phyloP scores from a whole-genome alignment of 1,140 invertebrate species.

The Atta colombica region DNA sequence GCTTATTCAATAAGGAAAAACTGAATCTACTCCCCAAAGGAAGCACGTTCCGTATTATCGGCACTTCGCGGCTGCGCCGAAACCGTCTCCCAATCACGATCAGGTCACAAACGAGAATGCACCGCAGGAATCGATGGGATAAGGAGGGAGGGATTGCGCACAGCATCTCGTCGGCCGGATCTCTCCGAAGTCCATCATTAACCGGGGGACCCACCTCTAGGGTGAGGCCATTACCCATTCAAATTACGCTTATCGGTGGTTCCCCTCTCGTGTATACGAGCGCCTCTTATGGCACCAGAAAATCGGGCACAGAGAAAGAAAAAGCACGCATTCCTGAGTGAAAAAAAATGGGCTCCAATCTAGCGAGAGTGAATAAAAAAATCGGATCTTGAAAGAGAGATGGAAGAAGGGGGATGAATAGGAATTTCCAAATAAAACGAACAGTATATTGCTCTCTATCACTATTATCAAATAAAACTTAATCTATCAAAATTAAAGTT shows the following conservation, averaged over 20 bases:
- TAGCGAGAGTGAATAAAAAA: slow-evolving; percentile 45
- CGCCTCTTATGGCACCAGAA: slow-evolving; percentile 73
- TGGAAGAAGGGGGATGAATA: neutral
- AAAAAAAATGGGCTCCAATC: slow-evolving; percentile 1
- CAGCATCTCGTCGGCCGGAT: slow-evolving; percentile 68
- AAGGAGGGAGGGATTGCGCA: slow-evolving; percentile 11
- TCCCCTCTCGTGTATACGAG: slow-evolving; percentile 66
- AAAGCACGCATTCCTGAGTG: slow-evolving; percentile 34
- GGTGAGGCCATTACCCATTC: slow-evolving; percentile 81
- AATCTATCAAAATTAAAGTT: neutral
- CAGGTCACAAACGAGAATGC: slow-evolving; percentile 35
- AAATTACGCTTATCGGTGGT: slow-evolving; percentile 81
- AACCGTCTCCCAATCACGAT: slow-evolving; percentile 70
- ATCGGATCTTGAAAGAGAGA: neutral
- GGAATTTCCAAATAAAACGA: neutral
- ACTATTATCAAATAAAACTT: neutral
- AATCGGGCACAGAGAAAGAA: slow-evolving; percentile 60
- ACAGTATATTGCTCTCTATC: neutral
- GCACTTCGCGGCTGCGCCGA: slow-evolving; percentile 48
- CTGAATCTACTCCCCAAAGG: neutral
- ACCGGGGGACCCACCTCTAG: slow-evolving; percentile 75
- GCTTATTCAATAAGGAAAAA: slow-evolving; percentile 25
- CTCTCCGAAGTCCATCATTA: slow-evolving; percentile 76
- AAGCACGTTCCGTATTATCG: slow-evolving; percentile 46
- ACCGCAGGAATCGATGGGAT: neutral